Evolutionary conservation across 2,113 vertebrate species (phyloP).

Genomic region (Archilochus colubris): DNA sequence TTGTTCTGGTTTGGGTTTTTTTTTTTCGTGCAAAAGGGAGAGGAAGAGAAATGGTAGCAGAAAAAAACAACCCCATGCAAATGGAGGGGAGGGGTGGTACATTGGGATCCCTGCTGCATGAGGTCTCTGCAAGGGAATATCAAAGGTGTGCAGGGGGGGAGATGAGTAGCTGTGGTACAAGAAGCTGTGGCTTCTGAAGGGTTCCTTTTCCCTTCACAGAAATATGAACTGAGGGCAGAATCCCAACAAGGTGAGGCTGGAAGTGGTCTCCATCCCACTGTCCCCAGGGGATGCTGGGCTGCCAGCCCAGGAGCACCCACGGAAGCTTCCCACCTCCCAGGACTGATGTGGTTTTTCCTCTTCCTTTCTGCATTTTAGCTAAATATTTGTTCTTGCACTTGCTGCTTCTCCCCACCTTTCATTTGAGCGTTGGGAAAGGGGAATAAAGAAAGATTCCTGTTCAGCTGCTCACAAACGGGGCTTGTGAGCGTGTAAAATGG

Average conservation of each 20-base stretch:
- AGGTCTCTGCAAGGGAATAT: neutral
- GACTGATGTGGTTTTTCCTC: neutral
- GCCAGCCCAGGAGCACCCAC: neutral
- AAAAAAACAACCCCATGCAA: too few relatives aligned
- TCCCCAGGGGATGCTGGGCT: neutral
- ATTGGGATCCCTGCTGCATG: neutral
- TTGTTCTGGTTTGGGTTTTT: neutral
- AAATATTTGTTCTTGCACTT: rapidly evolving
- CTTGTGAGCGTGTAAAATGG: neutral
- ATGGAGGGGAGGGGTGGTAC: neutral
- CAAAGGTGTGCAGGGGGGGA: neutral
- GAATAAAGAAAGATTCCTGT: neutral
- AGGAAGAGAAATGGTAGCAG: neutral
- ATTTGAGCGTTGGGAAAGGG: neutral
- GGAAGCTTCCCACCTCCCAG: neutral
- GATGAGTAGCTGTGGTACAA: rapidly evolving
- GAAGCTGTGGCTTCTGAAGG: neutral
- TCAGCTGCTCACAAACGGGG: neutral
- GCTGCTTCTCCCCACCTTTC: neutral
- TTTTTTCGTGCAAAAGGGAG: slow-evolving; percentile 1
- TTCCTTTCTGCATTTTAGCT: neutral
- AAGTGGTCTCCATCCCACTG: neutral
- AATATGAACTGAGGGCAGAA: neutral
- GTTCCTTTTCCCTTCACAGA: rapidly evolving
- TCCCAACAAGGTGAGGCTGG: neutral